These are phyloP conservation scores for Amphimedon queenslandica DNA, from an alignment of 37 sponge, comb jelly and placozoan genomes.

Conservation along the genomic window DNA sequence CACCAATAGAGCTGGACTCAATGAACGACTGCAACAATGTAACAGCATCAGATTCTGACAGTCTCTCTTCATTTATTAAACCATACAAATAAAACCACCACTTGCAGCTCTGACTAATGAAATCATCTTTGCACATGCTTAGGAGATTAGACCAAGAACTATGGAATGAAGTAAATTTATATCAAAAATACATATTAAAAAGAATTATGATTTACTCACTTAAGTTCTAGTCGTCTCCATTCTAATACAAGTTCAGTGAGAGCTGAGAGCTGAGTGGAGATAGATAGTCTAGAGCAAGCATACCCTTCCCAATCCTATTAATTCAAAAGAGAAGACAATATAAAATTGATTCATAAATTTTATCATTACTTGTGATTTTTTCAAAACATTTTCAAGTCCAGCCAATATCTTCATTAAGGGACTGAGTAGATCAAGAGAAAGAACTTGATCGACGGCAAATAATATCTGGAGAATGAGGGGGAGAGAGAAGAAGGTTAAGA, in stretches of 20 bases:
- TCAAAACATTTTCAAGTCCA: constrained; percentile 78
- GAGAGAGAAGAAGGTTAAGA: background rate
- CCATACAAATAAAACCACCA: constrained; percentile 79
- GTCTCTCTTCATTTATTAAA: constrained; percentile 10
- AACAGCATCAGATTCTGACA: background rate
- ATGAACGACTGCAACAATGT: constrained; percentile 52
- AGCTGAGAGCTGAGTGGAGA: constrained; percentile 33
- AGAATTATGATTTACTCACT: constrained; percentile 17
- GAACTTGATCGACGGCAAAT: constrained; percentile 32
- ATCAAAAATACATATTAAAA: background rate
- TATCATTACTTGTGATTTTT: constrained; percentile 71
- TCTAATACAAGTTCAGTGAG: constrained; percentile 65
- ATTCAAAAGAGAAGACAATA: background rate
- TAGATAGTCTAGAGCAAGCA: constrained; percentile 63
- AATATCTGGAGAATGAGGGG: constrained; percentile 41
- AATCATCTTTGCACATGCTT: constrained; percentile 7
- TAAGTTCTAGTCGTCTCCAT: constrained; percentile 84
- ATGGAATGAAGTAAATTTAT: background rate
- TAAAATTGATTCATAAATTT: background rate
- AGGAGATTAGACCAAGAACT: constrained; percentile 65
- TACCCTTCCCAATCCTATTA: constrained; percentile 87
- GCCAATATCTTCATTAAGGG: constrained; percentile 85
- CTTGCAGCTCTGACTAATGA: background rate
- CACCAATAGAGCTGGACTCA: constrained; percentile 64
- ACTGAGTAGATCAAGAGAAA: constrained; percentile 39